Conservation (phyloP, 2,113 vertebrate genomes). For the Chloebia gouldiae region DNA sequence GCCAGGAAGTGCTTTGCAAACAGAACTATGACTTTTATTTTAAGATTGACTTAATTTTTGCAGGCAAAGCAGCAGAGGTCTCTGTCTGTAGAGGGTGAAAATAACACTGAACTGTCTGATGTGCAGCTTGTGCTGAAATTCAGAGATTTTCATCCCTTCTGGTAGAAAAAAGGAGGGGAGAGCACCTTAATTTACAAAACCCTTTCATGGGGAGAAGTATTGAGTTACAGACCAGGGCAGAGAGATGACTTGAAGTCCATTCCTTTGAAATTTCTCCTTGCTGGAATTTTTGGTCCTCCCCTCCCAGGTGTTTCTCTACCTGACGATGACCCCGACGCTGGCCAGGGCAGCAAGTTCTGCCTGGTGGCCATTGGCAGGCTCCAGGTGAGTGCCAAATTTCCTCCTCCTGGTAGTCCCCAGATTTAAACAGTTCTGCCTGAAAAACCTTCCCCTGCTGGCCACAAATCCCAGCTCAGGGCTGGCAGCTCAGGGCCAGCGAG, state of each 20-base stretch:
- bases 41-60: background rate
- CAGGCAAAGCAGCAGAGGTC: background rate
- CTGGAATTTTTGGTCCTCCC: background rate
- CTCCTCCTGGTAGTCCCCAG: accelerated
- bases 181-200: background rate
- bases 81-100: background rate
- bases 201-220: accelerated
- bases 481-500: background rate
- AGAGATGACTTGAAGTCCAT: accelerated
- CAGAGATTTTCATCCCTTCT: background rate
- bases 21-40: accelerated
- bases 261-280: background rate
- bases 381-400: slow-evolving; percentile 71
- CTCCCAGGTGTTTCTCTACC: slow-evolving; percentile 87
- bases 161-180: background rate
- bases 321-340: slow-evolving; percentile 88
- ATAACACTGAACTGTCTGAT: accelerated
- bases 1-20: background rate
- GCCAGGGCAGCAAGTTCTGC: slow-evolving; percentile 93
- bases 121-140: background rate
- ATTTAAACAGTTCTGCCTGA: accelerated
- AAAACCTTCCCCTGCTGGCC: accelerated
- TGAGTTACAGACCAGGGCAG: background rate
- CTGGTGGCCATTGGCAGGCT: slow-evolving; percentile 96
- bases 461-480: background rate